These are phyloP conservation scores for Euphysa ruthae DNA, from an alignment of 30 jellyfish, hydroid and myxozoan species.

Conservation along the genomic window DNA sequence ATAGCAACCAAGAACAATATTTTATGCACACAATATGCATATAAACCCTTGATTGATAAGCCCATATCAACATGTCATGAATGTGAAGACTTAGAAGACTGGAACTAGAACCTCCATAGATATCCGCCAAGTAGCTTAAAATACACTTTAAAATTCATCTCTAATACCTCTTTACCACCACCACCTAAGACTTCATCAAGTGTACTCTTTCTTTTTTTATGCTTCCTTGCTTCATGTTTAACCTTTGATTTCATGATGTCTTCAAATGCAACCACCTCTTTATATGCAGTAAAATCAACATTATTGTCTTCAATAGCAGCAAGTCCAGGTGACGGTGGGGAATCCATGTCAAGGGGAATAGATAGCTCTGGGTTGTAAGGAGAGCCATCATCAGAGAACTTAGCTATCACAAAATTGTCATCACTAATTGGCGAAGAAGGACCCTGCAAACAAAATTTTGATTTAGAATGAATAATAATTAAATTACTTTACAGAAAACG, in stretches of 20 bases:
- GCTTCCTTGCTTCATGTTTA: slow-evolving; percentile 62
- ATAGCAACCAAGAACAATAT: no score
- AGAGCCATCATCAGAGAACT: slow-evolving; percentile 44
- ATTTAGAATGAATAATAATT: no score
- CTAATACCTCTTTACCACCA: no score
- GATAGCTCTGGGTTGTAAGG: slow-evolving; percentile 86
- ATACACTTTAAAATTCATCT: no score
- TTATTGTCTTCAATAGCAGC: slow-evolving; percentile 59
- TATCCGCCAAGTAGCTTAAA: no score
- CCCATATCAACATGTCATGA: no score
- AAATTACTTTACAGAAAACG: no score
- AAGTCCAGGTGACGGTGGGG: slow-evolving; percentile 30
- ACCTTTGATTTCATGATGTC: slow-evolving; percentile 67
- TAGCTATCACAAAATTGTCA: neutral
- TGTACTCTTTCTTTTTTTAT: slow-evolving; percentile 36
- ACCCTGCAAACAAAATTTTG: neutral
- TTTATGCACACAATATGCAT: neutral
- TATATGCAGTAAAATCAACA: slow-evolving; percentile 58
- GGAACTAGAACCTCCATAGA: no score
- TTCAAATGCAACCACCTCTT: slow-evolving; percentile 60
- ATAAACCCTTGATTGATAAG: no score
- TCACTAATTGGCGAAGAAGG: neutral
- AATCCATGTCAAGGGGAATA: slow-evolving; percentile 44
- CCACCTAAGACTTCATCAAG: slow-evolving; percentile 30
- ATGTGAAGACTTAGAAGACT: no score